These are phyloP conservation scores for Oreortyx pictus DNA, from an alignment of 2,797 vertebrate genomes.

Conservation along the genomic window DNA sequence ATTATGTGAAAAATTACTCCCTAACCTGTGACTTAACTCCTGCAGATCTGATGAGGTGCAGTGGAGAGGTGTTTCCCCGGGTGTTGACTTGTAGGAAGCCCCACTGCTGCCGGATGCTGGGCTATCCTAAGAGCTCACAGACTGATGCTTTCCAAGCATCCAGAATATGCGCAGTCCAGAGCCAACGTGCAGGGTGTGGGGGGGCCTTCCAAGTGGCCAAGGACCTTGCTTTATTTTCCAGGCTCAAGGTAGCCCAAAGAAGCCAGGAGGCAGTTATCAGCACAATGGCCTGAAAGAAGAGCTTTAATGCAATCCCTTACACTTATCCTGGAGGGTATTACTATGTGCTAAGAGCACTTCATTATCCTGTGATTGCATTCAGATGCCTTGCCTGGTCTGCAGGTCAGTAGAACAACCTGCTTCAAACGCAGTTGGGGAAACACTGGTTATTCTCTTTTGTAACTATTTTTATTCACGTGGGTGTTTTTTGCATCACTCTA, in stretches of 20 bases:
- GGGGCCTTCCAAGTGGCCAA: background rate
- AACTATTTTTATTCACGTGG: constrained; percentile 27
- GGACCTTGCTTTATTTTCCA: background rate
- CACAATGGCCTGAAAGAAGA: background rate
- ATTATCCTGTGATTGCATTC: background rate
- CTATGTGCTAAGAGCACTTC: background rate
- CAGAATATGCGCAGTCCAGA: background rate
- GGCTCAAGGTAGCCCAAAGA: background rate
- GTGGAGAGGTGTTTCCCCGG: accelerated
- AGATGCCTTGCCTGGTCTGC: background rate
- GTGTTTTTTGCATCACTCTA: constrained; percentile 35
- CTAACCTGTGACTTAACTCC: background rate
- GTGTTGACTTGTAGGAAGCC: background rate
- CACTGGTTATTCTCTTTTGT: background rate
- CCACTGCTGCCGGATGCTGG: too few species aligned
- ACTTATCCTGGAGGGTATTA: background rate
- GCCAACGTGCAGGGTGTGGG: background rate
- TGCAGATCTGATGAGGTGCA: background rate
- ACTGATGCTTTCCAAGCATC: background rate
- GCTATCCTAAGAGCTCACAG: background rate
- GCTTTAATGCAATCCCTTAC: background rate
- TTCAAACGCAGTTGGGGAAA: background rate
- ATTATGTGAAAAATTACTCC: background rate
- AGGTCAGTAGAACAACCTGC: background rate
- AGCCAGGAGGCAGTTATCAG: background rate